These are phyloP conservation scores for Drosophila tsacasi DNA, from an alignment of 1,140 invertebrate species.

Conservation along the genomic window DNA sequence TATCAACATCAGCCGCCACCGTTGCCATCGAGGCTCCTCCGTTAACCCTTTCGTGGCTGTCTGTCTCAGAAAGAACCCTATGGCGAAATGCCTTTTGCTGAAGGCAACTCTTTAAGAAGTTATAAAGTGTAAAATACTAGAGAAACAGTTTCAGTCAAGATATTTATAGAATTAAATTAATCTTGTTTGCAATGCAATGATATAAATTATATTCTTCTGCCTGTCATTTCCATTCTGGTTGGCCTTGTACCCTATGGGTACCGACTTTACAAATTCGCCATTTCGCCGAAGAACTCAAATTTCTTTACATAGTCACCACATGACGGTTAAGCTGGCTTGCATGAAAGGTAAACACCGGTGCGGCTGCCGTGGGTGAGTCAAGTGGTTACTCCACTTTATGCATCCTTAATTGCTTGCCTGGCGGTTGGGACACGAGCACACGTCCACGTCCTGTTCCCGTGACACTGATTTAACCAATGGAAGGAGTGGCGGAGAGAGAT, in stretches of 20 bases:
- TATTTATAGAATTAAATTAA: background rate
- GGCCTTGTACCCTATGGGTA: too few relatives aligned
- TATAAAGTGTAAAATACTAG: background rate
- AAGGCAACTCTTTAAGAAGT: background rate
- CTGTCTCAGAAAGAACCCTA: background rate
- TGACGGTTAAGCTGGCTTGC: constrained; percentile 51
- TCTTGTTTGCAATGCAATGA: background rate
- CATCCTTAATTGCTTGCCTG: constrained; percentile 76
- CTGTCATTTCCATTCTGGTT: too few relatives aligned
- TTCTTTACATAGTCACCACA: background rate
- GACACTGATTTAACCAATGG: constrained; percentile 69
- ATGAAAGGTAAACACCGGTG: constrained; percentile 39
- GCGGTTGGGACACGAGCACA: constrained; percentile 43
- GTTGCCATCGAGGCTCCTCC: constrained; percentile 22
- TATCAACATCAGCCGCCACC: constrained; percentile 68
- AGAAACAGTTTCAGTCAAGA: background rate
- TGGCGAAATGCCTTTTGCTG: background rate
- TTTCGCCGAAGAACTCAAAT: background rate
- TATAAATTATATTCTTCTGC: too few relatives aligned
- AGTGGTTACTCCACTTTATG: constrained; percentile 81
- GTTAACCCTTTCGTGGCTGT: constrained; percentile 34
- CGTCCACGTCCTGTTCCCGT: constrained; percentile 70
- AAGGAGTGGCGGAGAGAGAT: background rate
- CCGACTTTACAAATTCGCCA: too few relatives aligned
- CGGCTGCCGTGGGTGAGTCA: constrained; percentile 50